Evolutionary conservation across 1,140 invertebrate species (phyloP), one percentile per base, ranked within the genome.

Genomic region (Teleogryllus occipitalis): DNA sequence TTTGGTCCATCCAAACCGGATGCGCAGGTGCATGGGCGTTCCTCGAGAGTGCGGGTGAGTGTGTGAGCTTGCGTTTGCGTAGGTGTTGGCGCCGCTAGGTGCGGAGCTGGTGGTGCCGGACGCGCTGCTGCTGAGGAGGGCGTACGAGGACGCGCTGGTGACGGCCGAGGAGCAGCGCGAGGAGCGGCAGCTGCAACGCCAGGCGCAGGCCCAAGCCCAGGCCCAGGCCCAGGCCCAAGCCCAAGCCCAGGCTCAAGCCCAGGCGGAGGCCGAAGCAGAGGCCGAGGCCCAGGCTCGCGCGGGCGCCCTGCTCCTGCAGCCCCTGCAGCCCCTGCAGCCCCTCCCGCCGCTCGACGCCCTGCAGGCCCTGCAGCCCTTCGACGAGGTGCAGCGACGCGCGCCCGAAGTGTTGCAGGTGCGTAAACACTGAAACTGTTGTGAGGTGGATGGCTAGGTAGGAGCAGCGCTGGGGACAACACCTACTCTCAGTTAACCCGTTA

Each of bases 151-250:
- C 76, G 49, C 47, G 27, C 46, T 78, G 14, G 49, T 39, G 39
- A 48, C 80, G 90, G 88, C 47, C 73, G 74, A 76, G 74, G 27
- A 39, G 27, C 27, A 39, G 1, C 27, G 27, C 27, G 27, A 39
- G 27, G 27, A 39, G 27, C 27, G 27, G 27, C 1, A 39, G 27
- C 27, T 39, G 27, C 27, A 39, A 5, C 27, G 27, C 27, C 27
- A 39, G 27, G 27, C 27, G 1, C 27, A 39, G 27, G 27, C 27
- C 5, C 27, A 39, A 5, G 27, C 27, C 27, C 27, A 39, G 27
- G 27, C 27, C 5, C 27, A 39, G 5, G 27, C 27, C 27, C 27
- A 39, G 27, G 27, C 27, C 10, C 47, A 78, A 89, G 88, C 74
- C 73, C 47, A 76, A 48, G 54, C 10, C 10, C 54, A 65, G 54